Conservation (phyloP, 2,888 invertebrate genomes). For the Drosophila atripex region DNA sequence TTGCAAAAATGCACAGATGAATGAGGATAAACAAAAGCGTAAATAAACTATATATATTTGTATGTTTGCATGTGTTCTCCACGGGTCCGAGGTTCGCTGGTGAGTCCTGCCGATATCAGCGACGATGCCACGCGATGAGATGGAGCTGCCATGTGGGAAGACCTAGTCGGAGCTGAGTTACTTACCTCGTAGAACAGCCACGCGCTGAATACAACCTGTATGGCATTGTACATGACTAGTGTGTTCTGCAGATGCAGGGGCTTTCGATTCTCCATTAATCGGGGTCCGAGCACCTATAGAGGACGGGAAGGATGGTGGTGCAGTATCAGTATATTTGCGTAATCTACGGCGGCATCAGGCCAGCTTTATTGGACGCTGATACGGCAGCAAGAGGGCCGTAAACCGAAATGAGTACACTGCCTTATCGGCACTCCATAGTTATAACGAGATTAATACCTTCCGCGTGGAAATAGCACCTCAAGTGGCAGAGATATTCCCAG, state of each 20-base stretch:
- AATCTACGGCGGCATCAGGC: constrained; percentile 16
- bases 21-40: constrained; percentile 10
- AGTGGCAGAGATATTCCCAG: constrained; percentile 29
- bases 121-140: constrained; percentile 31
- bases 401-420: constrained; percentile 25
- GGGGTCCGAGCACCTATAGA: constrained; percentile 91
- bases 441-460: constrained; percentile 4
- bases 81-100: constrained; percentile 11
- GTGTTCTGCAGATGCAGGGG: constrained; percentile 92
- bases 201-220: constrained; percentile 95
- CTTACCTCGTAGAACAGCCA: constrained; percentile 97
- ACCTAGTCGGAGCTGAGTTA: constrained; percentile 42
- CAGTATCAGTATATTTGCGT: constrained; percentile 8
- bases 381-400: constrained; percentile 41
- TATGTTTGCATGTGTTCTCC: constrained; percentile 6
- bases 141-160: constrained; percentile 23
- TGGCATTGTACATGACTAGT: constrained; percentile 92
- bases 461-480: constrained; percentile 54
- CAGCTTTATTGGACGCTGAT: constrained; percentile 26
- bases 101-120: constrained; percentile 52
- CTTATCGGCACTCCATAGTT: constrained; percentile 1
- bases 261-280: constrained; percentile 95
- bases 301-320: background rate
- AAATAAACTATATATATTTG: background rate
- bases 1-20: constrained; percentile 64